phyloP scores from a whole-genome alignment of 2,113 vertebrate species.

The Ovis canadensis region DNA sequence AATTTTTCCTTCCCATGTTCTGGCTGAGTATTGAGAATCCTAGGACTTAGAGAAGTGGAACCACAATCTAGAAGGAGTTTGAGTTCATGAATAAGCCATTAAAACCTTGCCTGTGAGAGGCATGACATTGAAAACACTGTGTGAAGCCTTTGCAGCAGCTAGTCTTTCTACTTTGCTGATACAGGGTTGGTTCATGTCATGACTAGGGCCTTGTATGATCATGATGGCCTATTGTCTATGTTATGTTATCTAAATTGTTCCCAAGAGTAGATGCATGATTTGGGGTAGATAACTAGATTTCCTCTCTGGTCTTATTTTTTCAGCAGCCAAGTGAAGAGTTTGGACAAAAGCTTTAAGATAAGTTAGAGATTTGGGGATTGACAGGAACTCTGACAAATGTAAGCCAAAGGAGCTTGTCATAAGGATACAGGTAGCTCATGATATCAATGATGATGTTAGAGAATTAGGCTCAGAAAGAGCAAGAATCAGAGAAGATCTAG shows the following conservation, averaged over 20 bases:
- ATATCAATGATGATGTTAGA: not conserved
- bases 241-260: not conserved
- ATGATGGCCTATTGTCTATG: not conserved
- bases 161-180: not conserved
- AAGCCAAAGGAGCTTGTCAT: not conserved
- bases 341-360: not conserved
- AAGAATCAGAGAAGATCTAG: not conserved
- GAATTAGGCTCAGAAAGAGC: not conserved
- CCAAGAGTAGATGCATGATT: not conserved
- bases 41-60: not conserved
- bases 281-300: not conserved
- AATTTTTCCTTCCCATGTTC: not conserved
- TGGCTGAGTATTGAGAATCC: not conserved
- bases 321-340: not conserved
- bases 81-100: not conserved
- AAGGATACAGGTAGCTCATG: not conserved
- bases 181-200: not conserved
- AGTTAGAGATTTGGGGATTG: not conserved
- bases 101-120: not conserved
- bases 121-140: not conserved
- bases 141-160: not conserved
- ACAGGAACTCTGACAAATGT: not conserved
- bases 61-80: not conserved
- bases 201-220: not conserved
- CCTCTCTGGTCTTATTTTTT: not conserved